phyloP scores from a whole-genome alignment of 2,113 vertebrate species.

The Sander lucioperca region DNA sequence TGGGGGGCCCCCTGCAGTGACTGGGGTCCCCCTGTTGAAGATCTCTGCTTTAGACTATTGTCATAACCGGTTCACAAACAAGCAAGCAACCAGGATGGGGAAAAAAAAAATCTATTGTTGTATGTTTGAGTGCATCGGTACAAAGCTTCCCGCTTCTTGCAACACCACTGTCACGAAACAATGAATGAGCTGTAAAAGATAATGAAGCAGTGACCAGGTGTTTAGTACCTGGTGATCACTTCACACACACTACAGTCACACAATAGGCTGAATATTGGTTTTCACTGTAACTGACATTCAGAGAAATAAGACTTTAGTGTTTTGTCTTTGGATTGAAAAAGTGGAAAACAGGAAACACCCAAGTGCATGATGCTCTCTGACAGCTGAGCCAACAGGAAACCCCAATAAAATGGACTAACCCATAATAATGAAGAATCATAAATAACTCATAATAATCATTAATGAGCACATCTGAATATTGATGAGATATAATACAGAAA shows the following conservation, averaged over 20 bases:
- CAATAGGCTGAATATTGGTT: not conserved
- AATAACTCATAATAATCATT: not conserved
- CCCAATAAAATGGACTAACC: constrained; percentile 1
- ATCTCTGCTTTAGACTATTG: not conserved
- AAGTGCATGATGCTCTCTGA: not conserved
- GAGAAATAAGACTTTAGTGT: not conserved
- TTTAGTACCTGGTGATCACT: not conserved
- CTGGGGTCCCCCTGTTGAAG: too few species aligned
- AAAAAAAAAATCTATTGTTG: not conserved
- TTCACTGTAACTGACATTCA: not conserved
- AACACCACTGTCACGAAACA: not conserved
- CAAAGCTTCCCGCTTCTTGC: not conserved
- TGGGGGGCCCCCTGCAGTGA: too few species aligned
- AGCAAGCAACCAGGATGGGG: not conserved
- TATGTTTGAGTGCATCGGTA: not conserved
- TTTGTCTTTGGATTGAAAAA: not conserved
- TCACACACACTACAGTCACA: not conserved
- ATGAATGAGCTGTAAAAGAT: not conserved
- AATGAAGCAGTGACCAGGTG: not conserved
- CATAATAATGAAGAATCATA: not conserved
- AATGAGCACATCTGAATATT: not conserved
- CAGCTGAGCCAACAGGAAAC: constrained; percentile 7
- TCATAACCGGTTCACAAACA: not conserved
- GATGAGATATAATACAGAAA: not conserved
- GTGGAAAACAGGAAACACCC: not conserved